Conservation (phyloP, 2,888 invertebrate species). For the Galeruca laticollis region DNA sequence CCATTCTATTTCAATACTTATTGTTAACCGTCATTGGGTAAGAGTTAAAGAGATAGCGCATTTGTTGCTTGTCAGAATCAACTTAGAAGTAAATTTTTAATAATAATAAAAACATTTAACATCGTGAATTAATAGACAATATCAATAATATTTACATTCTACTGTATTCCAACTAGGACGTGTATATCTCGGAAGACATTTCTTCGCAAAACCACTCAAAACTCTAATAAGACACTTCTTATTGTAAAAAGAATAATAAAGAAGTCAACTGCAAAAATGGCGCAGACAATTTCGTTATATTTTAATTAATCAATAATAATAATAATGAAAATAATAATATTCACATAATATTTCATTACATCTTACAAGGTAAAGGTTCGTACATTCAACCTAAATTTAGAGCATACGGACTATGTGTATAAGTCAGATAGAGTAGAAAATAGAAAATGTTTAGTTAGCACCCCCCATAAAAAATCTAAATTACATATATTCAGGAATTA, state of each 20-base stretch:
- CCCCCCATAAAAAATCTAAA: too few species aligned
- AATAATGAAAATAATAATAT: constrained; percentile 41
- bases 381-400: constrained; percentile 40
- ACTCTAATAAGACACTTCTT: constrained; percentile 21
- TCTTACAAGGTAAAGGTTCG: constrained; percentile 39
- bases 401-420: constrained; percentile 43
- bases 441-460: too few species aligned
- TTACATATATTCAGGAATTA: too few species aligned
- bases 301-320: constrained; percentile 22
- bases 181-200: constrained; percentile 30
- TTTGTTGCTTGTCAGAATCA: too few species aligned
- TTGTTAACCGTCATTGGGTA: too few species aligned
- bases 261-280: constrained; percentile 61
- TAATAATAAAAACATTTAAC: too few species aligned
- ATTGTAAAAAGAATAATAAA: constrained; percentile 43
- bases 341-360: constrained; percentile 41
- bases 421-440: neutral
- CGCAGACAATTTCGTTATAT: constrained; percentile 57
- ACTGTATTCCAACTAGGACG: constrained; percentile 15
- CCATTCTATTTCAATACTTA: too few species aligned
- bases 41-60: too few species aligned
- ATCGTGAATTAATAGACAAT: too few species aligned
- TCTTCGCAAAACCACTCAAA: constrained; percentile 23
- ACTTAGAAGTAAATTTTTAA: too few species aligned
- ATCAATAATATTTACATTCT: constrained; percentile 13